Conservation (phyloP, 2,888 invertebrate species). For the Cremastinae sp. region DNA sequence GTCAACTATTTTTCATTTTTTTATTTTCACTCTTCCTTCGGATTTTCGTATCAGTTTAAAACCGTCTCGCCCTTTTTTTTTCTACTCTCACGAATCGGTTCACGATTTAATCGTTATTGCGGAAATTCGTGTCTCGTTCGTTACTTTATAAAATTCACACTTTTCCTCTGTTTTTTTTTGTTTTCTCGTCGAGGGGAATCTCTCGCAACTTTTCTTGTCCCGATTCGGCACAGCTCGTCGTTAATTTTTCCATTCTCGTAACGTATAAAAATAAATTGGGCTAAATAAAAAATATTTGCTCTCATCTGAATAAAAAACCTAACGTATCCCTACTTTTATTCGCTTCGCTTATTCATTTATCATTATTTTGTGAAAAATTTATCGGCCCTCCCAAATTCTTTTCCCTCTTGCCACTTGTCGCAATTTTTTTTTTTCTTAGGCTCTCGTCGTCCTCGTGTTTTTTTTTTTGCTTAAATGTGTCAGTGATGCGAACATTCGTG, state of each 20-base stretch:
- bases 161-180: conserved; percentile 56
- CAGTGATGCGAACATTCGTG: neutral
- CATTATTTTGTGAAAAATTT: conserved; percentile 29
- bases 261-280: conserved; percentile 77
- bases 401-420: conserved; percentile 4
- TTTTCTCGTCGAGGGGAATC: conserved; percentile 46
- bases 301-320: conserved; percentile 74
- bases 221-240: conserved; percentile 59
- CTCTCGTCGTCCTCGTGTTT: conserved; percentile 6
- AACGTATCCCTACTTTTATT: conserved; percentile 61
- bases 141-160: conserved; percentile 24
- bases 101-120: conserved; percentile 31
- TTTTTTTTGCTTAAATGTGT: neutral
- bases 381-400: conserved; percentile 5
- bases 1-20: conserved; percentile 62
- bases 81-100: conserved; percentile 44
- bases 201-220: conserved; percentile 48
- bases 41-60: conserved; percentile 40
- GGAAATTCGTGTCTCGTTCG: conserved; percentile 32
- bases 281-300: conserved; percentile 77
- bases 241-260: conserved; percentile 52
- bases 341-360: conserved; percentile 33
- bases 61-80: conserved; percentile 44
- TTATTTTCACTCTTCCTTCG: conserved; percentile 36
- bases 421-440: conserved; percentile 10